A percentile compares a stretch with the other conserved stretches of the same genome.
These are phyloP conservation scores for Spinibarbus caldwelli DNA, from an alignment of 2,797 vertebrate genomes.

Conservation along the genomic window DNA sequence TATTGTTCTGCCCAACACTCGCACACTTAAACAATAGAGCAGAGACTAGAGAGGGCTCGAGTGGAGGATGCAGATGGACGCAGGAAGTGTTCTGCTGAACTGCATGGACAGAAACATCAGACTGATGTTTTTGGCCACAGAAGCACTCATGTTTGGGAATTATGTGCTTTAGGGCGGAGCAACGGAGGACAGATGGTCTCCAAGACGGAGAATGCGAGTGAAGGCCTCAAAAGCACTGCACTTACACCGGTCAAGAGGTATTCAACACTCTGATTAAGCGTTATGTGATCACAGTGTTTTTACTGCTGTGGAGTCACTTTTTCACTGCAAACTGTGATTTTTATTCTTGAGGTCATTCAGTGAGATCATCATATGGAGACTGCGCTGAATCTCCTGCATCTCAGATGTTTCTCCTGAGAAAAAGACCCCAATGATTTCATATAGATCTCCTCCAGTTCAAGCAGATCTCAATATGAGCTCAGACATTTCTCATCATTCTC, in stretches of 20 bases:
- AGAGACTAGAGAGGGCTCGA: slow-evolving; percentile 2
- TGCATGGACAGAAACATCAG: slow-evolving; percentile 6
- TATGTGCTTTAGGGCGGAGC: slow-evolving; percentile 70
- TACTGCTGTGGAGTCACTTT: too few relatives aligned
- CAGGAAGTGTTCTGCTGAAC: slow-evolving; percentile 10
- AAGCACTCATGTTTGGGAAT: slow-evolving; percentile 14
- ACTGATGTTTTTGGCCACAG: slow-evolving; percentile 18
- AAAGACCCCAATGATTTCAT: background rate
- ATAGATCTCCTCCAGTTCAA: background rate
- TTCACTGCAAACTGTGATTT: background rate
- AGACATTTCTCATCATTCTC: too few relatives aligned
- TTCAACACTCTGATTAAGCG: background rate
- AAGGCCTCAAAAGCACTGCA: slow-evolving; percentile 80
- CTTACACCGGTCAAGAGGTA: slow-evolving; percentile 85
- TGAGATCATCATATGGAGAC: too few relatives aligned
- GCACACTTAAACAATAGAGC: slow-evolving; percentile 19
- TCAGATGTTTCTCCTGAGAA: background rate
- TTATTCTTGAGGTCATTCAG: background rate
- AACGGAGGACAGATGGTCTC: slow-evolving; percentile 70
- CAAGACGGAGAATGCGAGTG: slow-evolving; percentile 74
- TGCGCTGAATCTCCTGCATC: background rate
- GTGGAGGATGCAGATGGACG: slow-evolving; percentile 11
- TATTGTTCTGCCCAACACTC: slow-evolving; percentile 27
- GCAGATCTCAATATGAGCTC: background rate
- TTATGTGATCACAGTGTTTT: background rate